Percentiles rank a stretch among this genome's conserved stretches.
phyloP scores from a whole-genome alignment of 2,888 invertebrate genomes.

The Drosophila recens region DNA sequence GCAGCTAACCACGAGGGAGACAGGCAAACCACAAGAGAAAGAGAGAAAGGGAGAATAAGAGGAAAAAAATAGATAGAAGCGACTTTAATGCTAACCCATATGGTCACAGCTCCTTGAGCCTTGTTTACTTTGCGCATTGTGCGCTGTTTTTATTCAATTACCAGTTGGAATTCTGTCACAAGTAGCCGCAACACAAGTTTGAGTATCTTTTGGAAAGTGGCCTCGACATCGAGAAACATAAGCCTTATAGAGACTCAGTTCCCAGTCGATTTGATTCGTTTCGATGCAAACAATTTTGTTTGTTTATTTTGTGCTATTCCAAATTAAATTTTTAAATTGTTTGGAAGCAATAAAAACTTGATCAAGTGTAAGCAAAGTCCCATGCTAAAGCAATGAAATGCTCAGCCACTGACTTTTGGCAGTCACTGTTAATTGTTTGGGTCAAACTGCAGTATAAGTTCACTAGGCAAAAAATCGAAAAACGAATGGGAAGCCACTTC shows the following conservation, averaged over 20 bases:
- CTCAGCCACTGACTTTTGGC: slow-evolving; percentile 57
- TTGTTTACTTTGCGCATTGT: slow-evolving; percentile 59
- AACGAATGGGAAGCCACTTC: slow-evolving; percentile 26
- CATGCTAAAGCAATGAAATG: slow-evolving; percentile 11
- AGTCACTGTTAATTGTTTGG: slow-evolving; percentile 69
- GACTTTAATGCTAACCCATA: slow-evolving; percentile 37
- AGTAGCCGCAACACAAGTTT: slow-evolving; percentile 34
- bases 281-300: not conserved
- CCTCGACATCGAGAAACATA: not conserved
- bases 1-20: slow-evolving; percentile 53
- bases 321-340: slow-evolving; percentile 75
- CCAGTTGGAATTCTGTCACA: slow-evolving; percentile 58
- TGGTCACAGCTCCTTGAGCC: slow-evolving; percentile 35
- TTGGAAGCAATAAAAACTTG: slow-evolving; percentile 81
- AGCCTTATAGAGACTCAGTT: slow-evolving; percentile 6
- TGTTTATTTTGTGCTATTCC: slow-evolving; percentile 53
- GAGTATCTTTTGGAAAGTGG: not conserved
- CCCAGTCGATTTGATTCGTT: not conserved
- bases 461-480: slow-evolving; percentile 1
- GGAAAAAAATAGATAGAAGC: not conserved
- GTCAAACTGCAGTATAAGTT: slow-evolving; percentile 27
- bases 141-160: slow-evolving; percentile 76
- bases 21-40: not conserved
- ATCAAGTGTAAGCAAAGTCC: slow-evolving; percentile 72
- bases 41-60: not conserved